phyloP scores from a whole-genome alignment of 2,888 invertebrate genomes.

The Standfussiana lucernea region DNA sequence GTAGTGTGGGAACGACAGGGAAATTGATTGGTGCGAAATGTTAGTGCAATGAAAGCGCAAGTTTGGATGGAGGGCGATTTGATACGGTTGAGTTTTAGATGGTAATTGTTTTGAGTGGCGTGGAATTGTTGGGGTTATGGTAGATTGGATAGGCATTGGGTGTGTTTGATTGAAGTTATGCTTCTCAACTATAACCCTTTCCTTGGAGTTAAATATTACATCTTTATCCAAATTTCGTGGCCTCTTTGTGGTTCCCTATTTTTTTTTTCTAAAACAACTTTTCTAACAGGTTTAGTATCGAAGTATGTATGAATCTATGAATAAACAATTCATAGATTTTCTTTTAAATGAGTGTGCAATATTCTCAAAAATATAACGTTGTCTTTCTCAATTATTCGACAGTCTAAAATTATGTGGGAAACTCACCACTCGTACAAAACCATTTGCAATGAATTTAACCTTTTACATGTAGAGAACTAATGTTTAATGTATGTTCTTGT shows the following conservation, averaged over 20 bases:
- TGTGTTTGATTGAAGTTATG: neutral
- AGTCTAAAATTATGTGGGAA: neutral
- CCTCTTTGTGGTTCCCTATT: neutral
- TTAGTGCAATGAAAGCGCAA: conserved; percentile 61
- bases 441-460: neutral
- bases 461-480: neutral
- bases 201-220: neutral
- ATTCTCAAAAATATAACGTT: neutral
- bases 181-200: neutral
- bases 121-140: conserved; percentile 13
- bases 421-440: neutral
- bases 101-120: conserved; percentile 39
- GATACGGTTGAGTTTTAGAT: conserved; percentile 29
- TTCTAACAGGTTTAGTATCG: neutral
- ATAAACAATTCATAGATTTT: neutral
- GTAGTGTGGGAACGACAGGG: conserved; percentile 75
- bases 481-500: conserved; percentile 11
- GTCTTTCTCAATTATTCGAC: too few species aligned
- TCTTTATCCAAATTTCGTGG: neutral
- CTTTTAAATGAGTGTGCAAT: neutral
- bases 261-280: too few species aligned
- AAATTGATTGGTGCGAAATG: conserved; percentile 67
- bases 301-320: too few species aligned
- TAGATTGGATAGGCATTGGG: neutral
- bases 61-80: conserved; percentile 30